Conservation (phyloP, 2,113 vertebrate genomes). For the Choloepus hoffmanni region DNA sequence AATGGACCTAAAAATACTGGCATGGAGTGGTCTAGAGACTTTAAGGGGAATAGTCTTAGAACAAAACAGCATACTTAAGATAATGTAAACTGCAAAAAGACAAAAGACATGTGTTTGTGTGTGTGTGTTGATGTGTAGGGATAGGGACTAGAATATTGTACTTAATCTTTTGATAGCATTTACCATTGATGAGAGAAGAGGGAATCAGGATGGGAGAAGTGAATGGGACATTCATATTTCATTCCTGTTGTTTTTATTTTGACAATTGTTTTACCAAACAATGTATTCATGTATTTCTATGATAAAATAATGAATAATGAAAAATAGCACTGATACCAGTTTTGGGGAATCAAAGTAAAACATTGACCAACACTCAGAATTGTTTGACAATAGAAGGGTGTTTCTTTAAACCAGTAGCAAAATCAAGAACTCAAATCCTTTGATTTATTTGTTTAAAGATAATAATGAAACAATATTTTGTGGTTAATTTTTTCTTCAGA, state of each 20-base stretch:
- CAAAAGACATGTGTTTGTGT: background rate
- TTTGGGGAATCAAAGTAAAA: background rate
- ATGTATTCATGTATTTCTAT: background rate
- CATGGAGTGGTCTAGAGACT: background rate
- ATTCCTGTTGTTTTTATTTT: background rate
- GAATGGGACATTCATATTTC: slow-evolving; percentile 13
- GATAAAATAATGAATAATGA: background rate
- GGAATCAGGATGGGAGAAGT: background rate
- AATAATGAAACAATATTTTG: slow-evolving; percentile 46
- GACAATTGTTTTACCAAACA: background rate
- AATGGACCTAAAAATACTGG: background rate
- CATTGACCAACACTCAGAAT: background rate
- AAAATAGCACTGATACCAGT: background rate
- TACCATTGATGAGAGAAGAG: background rate
- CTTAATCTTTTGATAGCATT: background rate
- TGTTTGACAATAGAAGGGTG: background rate
- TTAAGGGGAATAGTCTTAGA: background rate
- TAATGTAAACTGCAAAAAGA: background rate
- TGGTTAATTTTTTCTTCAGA: slow-evolving; percentile 55
- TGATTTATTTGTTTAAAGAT: slow-evolving; percentile 41
- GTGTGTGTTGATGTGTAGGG: too few species aligned
- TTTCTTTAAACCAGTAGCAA: background rate
- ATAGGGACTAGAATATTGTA: background rate
- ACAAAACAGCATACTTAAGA: background rate
- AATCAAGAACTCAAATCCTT: background rate